Conservation (phyloP, 2,888 invertebrate genomes). For the Cephus sareptanus region DNA sequence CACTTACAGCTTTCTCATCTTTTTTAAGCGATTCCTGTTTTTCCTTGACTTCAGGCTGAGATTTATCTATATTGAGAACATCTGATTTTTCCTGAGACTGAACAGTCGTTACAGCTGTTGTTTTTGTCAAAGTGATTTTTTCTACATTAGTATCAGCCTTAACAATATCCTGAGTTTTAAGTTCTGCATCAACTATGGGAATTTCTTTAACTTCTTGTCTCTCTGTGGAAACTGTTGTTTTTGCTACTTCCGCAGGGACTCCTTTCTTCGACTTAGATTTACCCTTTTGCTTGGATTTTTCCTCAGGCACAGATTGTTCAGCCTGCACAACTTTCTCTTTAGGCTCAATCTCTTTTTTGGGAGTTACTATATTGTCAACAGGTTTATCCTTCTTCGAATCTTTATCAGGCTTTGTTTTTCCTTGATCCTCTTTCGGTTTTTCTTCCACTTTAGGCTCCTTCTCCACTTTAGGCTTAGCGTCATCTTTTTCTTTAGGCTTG, state of each 20-base stretch:
- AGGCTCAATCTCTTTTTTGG: constrained; percentile 8
- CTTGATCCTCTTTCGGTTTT: constrained; percentile 11
- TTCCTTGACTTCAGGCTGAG: not conserved
- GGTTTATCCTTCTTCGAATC: constrained; percentile 8
- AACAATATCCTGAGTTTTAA: not conserved
- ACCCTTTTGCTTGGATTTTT: constrained; percentile 28
- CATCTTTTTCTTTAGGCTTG: constrained; percentile 12
- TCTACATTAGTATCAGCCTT: not conserved
- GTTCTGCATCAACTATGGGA: not conserved
- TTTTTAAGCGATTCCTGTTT: not conserved
- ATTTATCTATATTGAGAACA: not conserved
- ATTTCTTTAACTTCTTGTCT: constrained; percentile 4
- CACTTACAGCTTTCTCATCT: not conserved
- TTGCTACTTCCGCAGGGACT: not conserved
- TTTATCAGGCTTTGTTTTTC: constrained; percentile 10
- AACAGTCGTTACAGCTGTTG: not conserved
- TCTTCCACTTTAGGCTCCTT: constrained; percentile 11
- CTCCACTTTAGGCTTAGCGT: not conserved
- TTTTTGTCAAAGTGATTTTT: not conserved
- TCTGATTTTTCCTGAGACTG: not conserved
- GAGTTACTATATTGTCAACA: not conserved
- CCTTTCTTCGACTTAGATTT: constrained; percentile 31
- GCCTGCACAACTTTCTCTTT: constrained; percentile 1
- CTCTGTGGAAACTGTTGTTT: constrained; percentile 4
- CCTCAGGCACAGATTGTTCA: constrained; percentile 10